Conservation (phyloP, 2,113 vertebrate species). For the Onychostruthus taczanowskii region DNA sequence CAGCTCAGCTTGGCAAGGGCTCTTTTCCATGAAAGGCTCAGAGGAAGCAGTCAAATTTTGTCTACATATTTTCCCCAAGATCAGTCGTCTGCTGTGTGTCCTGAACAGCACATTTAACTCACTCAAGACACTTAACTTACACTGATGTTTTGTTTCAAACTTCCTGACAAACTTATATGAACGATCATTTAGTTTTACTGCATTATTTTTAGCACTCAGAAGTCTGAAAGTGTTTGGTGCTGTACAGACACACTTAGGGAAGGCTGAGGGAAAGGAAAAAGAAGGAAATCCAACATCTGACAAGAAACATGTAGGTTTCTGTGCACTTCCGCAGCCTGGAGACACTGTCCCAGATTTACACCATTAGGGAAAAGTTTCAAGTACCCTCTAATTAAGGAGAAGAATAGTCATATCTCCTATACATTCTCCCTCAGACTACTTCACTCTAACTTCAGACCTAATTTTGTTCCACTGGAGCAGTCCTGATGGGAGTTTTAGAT, state of each 20-base stretch:
- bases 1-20: slow-evolving; percentile 49
- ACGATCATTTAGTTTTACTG: not conserved
- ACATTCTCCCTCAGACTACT: not conserved
- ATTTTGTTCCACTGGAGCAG: not conserved
- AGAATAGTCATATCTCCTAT: not conserved
- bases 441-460: not conserved
- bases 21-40: slow-evolving; percentile 53
- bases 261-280: not conserved
- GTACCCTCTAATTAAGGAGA: not conserved
- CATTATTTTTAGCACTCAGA: slow-evolving; percentile 20
- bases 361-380: not conserved
- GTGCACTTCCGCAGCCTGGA: not conserved
- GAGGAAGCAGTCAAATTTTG: slow-evolving; percentile 53
- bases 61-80: slow-evolving; percentile 59
- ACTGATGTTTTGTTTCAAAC: slow-evolving; percentile 43
- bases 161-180: slow-evolving; percentile 7
- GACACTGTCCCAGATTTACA: not conserved
- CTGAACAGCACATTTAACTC: slow-evolving; percentile 47
- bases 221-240: not conserved
- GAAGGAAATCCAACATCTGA: not conserved
- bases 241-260: not conserved
- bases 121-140: slow-evolving; percentile 17
- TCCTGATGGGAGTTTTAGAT: not conserved
- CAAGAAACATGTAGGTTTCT: not conserved
- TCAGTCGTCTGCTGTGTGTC: slow-evolving; percentile 39